Evolutionary conservation across 2,113 vertebrate genomes (phyloP).

Genomic region (Burhinus bistriatus): DNA sequence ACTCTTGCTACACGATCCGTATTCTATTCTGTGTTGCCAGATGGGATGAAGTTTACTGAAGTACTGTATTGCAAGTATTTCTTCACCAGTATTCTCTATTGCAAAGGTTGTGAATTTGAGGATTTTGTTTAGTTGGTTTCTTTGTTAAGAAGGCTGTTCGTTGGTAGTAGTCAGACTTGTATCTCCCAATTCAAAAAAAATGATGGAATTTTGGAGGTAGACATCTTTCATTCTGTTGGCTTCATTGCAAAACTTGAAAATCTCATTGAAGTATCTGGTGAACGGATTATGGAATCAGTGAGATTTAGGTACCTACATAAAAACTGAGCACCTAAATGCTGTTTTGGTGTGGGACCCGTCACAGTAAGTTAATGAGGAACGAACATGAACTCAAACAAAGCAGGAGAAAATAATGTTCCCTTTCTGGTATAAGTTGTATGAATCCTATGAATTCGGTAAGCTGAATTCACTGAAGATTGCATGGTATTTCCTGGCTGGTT

Average conservation of each 20-base stretch:
- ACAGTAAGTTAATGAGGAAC: background rate
- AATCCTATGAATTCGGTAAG: background rate
- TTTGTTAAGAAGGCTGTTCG: background rate
- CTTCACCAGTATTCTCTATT: background rate
- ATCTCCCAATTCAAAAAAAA: accelerated
- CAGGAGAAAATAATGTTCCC: background rate
- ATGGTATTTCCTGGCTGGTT: background rate
- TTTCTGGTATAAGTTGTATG: background rate
- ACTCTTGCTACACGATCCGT: background rate
- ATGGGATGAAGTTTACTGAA: background rate
- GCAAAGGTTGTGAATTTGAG: background rate
- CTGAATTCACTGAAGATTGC: background rate
- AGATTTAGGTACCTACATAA: background rate
- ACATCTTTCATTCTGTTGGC: background rate
- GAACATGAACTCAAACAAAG: background rate
- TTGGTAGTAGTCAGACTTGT: background rate
- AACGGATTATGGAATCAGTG: background rate
- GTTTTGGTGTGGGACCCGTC: background rate
- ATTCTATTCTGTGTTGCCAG: background rate
- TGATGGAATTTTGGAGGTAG: background rate
- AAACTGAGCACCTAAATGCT: background rate
- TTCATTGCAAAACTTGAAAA: background rate
- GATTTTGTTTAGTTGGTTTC: background rate
- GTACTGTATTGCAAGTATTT: background rate
- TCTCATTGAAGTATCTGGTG: background rate